phyloP scores from a whole-genome alignment of 2,797 vertebrate genomes.

The Coluber constrictor region DNA sequence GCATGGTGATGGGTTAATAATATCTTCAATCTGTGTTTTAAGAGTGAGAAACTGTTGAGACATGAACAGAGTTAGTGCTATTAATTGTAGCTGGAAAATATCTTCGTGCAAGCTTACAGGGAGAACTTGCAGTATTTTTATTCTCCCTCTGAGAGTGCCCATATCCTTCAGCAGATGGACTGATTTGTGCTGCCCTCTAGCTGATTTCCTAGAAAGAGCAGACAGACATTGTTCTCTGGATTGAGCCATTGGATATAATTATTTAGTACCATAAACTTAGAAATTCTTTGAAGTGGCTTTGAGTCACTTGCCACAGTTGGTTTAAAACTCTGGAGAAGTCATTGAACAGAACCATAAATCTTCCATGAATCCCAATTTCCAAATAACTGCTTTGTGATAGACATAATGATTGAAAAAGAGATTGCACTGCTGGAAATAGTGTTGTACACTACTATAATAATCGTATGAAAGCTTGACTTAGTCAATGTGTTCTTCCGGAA shows the following conservation, averaged over 20 bases:
- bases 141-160: not conserved
- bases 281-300: not conserved
- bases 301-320: slow-evolving; percentile 22
- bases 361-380: slow-evolving; percentile 12
- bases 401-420: slow-evolving; percentile 2
- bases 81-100: not conserved
- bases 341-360: slow-evolving; percentile 27
- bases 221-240: not conserved
- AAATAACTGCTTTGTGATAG: not conserved
- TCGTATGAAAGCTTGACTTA: not conserved
- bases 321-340: not conserved
- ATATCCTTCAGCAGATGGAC: not conserved
- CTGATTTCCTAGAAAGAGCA: not conserved
- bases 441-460: not conserved
- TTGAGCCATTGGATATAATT: not conserved
- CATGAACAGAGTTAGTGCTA: not conserved
- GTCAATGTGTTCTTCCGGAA: not conserved
- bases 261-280: not conserved
- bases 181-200: not conserved
- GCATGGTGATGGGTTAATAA: not conserved
- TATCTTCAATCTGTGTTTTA: not conserved
- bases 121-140: not conserved
- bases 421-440: not conserved
- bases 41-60: not conserved
- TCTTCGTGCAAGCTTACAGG: not conserved